Evolutionary conservation across 2,113 vertebrate genomes (phyloP).

Genomic region (Archilochus colubris): DNA sequence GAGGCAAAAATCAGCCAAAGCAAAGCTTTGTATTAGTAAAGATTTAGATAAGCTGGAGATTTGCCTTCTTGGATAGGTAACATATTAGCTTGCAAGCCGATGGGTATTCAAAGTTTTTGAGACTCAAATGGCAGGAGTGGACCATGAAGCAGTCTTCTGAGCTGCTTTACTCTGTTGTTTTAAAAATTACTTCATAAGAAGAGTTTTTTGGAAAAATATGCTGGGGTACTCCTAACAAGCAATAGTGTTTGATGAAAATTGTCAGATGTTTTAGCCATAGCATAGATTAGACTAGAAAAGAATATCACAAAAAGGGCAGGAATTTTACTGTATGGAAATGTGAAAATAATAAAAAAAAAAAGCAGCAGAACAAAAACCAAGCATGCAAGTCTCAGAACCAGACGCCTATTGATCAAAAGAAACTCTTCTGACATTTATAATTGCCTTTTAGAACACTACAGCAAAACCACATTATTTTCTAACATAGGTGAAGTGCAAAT

Average conservation of each 20-base stretch:
- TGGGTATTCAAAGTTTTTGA: background rate
- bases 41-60: background rate
- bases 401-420: background rate
- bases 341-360: slow-evolving; percentile 12
- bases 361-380: background rate
- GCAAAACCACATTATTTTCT: background rate
- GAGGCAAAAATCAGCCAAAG: background rate
- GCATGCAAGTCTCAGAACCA: background rate
- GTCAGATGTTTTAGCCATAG: background rate
- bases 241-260: background rate
- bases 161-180: background rate
- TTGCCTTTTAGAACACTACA: background rate
- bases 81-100: background rate
- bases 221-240: background rate
- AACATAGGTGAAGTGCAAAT: background rate
- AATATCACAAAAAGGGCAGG: slow-evolving; percentile 3
- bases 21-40: background rate
- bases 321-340: background rate
- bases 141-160: background rate
- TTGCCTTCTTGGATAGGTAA: background rate
- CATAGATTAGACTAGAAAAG: slow-evolving; percentile 1
- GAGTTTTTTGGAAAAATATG: background rate
- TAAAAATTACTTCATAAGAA: background rate
- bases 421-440: background rate
- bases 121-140: background rate